Base-by-base conservation (phyloP, 2,797 vertebrate species). In the Pangasius mekongensis region DNA sequence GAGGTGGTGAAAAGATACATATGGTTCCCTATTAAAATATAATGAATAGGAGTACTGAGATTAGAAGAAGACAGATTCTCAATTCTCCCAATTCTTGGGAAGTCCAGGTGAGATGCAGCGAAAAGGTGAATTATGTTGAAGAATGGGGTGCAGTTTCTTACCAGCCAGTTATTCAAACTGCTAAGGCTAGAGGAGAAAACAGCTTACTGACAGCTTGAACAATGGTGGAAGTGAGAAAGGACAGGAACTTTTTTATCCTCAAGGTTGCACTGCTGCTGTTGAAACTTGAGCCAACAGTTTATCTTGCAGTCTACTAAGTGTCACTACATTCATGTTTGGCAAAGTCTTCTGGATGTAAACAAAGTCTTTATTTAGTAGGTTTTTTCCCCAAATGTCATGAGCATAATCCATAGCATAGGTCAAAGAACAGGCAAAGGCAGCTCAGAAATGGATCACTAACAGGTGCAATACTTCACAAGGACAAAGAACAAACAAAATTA, bases 281-380 rank as follows among this genome's bases (percentile, higher is more conserved):
- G 18, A 84, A 84, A 67, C 8, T 67, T 7, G 24, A 66, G 6
- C 27, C 39, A 84, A 39, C 3, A 83, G 58, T 43, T 43, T 3
- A 64, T 43, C 30, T 62, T 62, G 39, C n/a, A 69, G 47, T 24
- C 39, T 47, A 83, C 5, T 3, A 83, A 83, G 3, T 2, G 0
- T 52, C 43, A 84, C 16, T 33, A 22, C 18, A 36, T 83, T 67
- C 24, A 52, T 49, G 16, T 36, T 54, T 83, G 24, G 24, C n/a
- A 66, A 83, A 56, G 54, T 81, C 20, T 81, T 60, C 54, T 80
- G 81, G 36, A 64, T 62, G 36, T 62, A 64, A 62, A 62, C 16
- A 10, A 49, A 20, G 16, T 9, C 7, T 16, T 52, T 39, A 43
- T 43, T 36, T 27, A 43, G 36, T 13, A 82, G 27, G 0, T 8